These are phyloP conservation scores for Caenorhabditis sp. DNA, from an alignment of 2,888 invertebrate species.

Conservation along the genomic window DNA sequence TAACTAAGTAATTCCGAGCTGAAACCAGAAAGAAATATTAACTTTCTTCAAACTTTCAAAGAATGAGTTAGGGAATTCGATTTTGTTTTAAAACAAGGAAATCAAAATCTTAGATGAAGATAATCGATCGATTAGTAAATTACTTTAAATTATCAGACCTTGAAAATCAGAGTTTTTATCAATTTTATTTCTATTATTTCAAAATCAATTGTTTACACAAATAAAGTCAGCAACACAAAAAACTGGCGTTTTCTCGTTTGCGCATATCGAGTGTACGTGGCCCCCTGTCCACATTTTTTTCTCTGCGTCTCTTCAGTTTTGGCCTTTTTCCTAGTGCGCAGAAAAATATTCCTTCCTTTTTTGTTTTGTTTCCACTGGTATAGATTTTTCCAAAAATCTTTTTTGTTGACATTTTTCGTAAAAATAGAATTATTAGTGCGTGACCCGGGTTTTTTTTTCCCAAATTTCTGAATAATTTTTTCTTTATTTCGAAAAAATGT, in stretches of 20 bases:
- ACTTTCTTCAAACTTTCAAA: too few relatives aligned
- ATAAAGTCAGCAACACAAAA: neutral
- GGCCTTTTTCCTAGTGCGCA: neutral
- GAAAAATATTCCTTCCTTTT: neutral
- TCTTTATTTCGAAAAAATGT: constrained; percentile 1
- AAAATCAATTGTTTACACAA: neutral
- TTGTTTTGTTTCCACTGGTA: neutral
- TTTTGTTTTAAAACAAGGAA: too few relatives aligned
- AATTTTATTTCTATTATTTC: neutral
- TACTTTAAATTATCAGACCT: too few relatives aligned
- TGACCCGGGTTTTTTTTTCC: neutral
- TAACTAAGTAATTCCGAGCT: too few relatives aligned
- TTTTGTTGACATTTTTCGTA: neutral
- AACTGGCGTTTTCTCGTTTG: neutral
- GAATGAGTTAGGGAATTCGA: too few relatives aligned
- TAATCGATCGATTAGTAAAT: too few relatives aligned
- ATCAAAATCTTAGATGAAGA: too few relatives aligned
- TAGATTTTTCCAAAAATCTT: neutral
- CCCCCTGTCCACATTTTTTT: neutral
- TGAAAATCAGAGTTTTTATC: too few relatives aligned
- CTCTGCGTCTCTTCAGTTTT: neutral
- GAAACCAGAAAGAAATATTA: too few relatives aligned
- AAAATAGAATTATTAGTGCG: neutral
- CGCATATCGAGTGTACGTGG: neutral
- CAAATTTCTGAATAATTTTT: neutral